Percentiles rank a stretch among this genome's conserved stretches.
phyloP scores from a whole-genome alignment of 2,888 invertebrate genomes.

The Lycophotia porphyrea region DNA sequence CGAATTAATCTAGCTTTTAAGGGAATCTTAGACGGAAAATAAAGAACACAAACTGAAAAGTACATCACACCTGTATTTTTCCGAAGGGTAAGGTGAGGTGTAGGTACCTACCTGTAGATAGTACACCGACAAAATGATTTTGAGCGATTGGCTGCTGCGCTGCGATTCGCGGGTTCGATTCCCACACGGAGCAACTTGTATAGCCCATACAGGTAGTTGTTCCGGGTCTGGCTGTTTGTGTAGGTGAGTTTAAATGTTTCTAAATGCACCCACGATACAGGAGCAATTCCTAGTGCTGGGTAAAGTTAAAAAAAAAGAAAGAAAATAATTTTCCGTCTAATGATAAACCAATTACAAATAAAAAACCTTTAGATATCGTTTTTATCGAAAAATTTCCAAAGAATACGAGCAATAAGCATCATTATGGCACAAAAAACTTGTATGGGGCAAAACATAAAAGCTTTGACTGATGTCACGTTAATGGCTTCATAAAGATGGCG shows the following conservation, averaged over 20 bases:
- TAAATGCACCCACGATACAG: too few species aligned
- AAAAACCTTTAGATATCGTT: slow-evolving; percentile 32
- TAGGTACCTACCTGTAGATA: neutral
- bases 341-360: slow-evolving; percentile 42
- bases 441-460: slow-evolving; percentile 70
- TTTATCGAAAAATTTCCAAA: slow-evolving; percentile 56
- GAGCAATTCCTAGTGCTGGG: too few species aligned
- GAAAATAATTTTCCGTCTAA: neutral
- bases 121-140: neutral
- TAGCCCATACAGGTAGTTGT: too few species aligned
- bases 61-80: neutral
- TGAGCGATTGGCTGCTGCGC: too few species aligned
- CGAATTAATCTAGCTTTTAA: neutral
- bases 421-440: slow-evolving; percentile 60
- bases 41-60: neutral
- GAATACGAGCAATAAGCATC: slow-evolving; percentile 46
- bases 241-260: too few species aligned
- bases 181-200: too few species aligned
- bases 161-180: too few species aligned
- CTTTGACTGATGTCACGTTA: slow-evolving; percentile 74
- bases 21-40: neutral
- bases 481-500: slow-evolving; percentile 73
- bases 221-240: too few species aligned
- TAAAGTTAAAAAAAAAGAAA: neutral
- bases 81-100: neutral